phyloP scores from a whole-genome alignment of 2,113 vertebrate genomes.

The Suricata suricatta region DNA sequence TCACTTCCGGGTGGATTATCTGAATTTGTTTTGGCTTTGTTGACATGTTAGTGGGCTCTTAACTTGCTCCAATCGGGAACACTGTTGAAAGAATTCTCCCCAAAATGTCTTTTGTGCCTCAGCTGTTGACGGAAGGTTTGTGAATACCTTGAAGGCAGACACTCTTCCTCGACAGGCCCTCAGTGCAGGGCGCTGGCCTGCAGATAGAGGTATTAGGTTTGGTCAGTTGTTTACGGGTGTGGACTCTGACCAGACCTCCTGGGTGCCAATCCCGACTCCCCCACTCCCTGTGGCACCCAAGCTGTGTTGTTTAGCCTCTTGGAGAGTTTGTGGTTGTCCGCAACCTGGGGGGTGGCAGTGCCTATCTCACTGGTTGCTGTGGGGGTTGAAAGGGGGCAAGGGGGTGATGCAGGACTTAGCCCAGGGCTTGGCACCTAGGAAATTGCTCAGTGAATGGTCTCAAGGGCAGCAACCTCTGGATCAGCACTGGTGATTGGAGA shows the following conservation, averaged over 20 bases:
- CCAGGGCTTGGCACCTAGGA: background rate
- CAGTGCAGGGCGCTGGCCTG: background rate
- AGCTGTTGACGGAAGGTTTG: background rate
- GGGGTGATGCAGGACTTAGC: background rate
- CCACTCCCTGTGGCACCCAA: background rate
- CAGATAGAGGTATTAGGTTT: accelerated
- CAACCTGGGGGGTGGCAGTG: background rate
- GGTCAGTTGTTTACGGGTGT: background rate
- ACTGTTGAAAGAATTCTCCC: background rate
- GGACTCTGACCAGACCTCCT: background rate
- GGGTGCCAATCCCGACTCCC: background rate
- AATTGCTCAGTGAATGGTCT: background rate
- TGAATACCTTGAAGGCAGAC: background rate
- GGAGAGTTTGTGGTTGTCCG: background rate
- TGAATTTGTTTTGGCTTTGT: background rate
- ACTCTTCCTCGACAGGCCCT: background rate
- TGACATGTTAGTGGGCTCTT: background rate
- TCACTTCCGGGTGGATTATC: background rate
- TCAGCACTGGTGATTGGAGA: background rate
- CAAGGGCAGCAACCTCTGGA: background rate
- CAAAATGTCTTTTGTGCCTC: background rate
- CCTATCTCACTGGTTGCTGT: background rate
- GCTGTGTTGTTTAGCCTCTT: background rate
- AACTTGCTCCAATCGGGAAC: background rate
- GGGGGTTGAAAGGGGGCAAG: background rate